A percentile compares a stretch with the other conserved stretches of the same genome.
phyloP scores from a whole-genome alignment of 2,113 vertebrate genomes.

The Salvelinus sp. region DNA sequence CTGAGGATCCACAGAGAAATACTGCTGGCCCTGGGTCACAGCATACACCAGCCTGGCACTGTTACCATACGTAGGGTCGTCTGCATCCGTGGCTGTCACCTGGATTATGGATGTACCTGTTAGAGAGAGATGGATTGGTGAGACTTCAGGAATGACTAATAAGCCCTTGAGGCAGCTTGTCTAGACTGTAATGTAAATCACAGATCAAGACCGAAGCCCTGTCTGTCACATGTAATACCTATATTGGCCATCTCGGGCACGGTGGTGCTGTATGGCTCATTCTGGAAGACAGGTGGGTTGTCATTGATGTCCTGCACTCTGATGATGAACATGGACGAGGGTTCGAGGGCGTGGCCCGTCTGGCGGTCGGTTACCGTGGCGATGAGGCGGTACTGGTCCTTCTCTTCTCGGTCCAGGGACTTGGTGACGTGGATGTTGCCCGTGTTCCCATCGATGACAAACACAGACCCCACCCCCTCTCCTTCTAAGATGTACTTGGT shows the following conservation, averaged over 20 bases:
- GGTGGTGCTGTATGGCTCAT: slow-evolving; percentile 79
- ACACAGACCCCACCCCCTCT: slow-evolving; percentile 88
- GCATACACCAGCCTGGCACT: slow-evolving; percentile 87
- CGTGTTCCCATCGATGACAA: slow-evolving; percentile 86
- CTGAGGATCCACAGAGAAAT: slow-evolving; percentile 89
- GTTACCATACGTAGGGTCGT: slow-evolving; percentile 88
- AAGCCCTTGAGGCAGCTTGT: background rate
- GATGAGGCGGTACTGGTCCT: slow-evolving; percentile 84
- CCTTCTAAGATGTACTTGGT: slow-evolving; percentile 85
- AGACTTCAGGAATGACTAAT: background rate
- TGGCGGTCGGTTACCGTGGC: slow-evolving; percentile 83
- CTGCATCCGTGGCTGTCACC: slow-evolving; percentile 85
- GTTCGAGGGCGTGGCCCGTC: slow-evolving; percentile 84
- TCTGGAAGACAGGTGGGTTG: slow-evolving; percentile 84
- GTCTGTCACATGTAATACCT: slow-evolving; percentile 50
- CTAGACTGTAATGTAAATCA: background rate
- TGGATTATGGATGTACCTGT: slow-evolving; percentile 78
- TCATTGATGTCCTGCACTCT: slow-evolving; percentile 91
- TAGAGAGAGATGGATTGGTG: slow-evolving; percentile 23
- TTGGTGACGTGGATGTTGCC: slow-evolving; percentile 92
- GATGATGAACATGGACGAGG: slow-evolving; percentile 88
- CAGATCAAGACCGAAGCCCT: background rate
- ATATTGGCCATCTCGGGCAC: slow-evolving; percentile 90
- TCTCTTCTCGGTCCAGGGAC: slow-evolving; percentile 87
- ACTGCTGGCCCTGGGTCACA: slow-evolving; percentile 83